These are phyloP conservation scores for Gadus macrocephalus DNA, from an alignment of 2,113 vertebrate species.

Conservation along the genomic window DNA sequence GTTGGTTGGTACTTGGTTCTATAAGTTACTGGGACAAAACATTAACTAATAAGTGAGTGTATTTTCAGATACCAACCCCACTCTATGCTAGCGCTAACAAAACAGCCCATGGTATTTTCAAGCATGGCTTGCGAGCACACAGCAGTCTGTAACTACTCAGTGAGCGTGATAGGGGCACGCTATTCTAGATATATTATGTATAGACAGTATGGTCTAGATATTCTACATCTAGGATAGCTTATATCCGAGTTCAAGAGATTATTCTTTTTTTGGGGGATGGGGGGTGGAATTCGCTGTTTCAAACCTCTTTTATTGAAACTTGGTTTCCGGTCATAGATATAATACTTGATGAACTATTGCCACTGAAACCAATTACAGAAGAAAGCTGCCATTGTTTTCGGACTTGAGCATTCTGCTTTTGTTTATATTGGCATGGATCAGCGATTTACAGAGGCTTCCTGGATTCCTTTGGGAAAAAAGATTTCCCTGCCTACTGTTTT, in stretches of 20 bases:
- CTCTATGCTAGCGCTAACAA: conserved; percentile 29
- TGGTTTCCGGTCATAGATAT: too few species aligned
- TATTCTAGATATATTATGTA: conserved; percentile 19
- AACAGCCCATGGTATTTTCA: conserved; percentile 51
- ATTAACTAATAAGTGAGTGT: conserved; percentile 21
- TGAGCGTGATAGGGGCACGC: conserved; percentile 29
- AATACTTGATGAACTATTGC: too few species aligned
- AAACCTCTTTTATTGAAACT: background rate
- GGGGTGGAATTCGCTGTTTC: too few species aligned
- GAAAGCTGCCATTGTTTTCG: background rate
- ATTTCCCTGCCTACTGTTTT: too few species aligned
- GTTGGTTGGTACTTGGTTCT: conserved; percentile 9
- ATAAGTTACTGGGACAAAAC: conserved; percentile 28
- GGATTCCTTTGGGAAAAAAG: too few species aligned
- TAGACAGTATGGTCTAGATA: too few species aligned
- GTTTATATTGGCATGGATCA: background rate
- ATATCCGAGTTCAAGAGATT: too few species aligned
- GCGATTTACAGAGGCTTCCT: background rate
- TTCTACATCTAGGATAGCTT: too few species aligned
- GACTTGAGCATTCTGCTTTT: background rate
- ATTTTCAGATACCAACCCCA: conserved; percentile 23
- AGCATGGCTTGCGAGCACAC: conserved; percentile 46
- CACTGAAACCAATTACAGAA: too few species aligned
- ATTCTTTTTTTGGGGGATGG: too few species aligned
- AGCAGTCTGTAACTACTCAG: conserved; percentile 46